Evolutionary conservation across 2,797 vertebrate species (phyloP).

Genomic region (Onychomys arenicola): DNA sequence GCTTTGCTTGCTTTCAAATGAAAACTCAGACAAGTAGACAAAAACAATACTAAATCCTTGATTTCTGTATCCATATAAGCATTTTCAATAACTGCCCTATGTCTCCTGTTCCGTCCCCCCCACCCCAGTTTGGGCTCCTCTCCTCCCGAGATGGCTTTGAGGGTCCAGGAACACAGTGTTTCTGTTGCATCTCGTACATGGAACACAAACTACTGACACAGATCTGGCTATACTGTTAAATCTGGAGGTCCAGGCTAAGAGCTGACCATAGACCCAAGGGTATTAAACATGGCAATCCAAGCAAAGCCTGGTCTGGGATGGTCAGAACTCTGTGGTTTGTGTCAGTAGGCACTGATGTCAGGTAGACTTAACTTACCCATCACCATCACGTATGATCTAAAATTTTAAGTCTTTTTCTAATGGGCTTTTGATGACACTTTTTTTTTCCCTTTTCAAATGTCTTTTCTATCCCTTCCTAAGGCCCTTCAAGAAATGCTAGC

Average conservation of each 20-base stretch:
- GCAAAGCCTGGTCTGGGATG: background rate
- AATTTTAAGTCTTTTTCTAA: background rate
- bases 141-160: background rate
- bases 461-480: background rate
- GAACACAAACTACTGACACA: background rate
- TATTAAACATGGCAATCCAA: background rate
- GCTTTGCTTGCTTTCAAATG: background rate
- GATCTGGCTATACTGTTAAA: background rate
- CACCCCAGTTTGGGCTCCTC: background rate
- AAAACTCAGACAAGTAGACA: background rate
- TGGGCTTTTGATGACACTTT: background rate
- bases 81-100: background rate
- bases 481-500: background rate
- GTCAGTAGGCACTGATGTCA: background rate
- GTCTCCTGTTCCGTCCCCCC: background rate
- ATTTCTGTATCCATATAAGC: background rate
- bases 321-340: background rate
- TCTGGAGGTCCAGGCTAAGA: background rate
- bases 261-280: background rate
- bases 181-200: background rate
- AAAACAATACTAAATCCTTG: background rate
- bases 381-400: background rate
- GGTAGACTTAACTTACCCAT: background rate
- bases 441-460: background rate
- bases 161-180: background rate